Percentiles rank a stretch among this genome's conserved stretches.
These are phyloP conservation scores for Chaetodon trifasciatus DNA, from an alignment of 2,797 vertebrate species.

Conservation along the genomic window DNA sequence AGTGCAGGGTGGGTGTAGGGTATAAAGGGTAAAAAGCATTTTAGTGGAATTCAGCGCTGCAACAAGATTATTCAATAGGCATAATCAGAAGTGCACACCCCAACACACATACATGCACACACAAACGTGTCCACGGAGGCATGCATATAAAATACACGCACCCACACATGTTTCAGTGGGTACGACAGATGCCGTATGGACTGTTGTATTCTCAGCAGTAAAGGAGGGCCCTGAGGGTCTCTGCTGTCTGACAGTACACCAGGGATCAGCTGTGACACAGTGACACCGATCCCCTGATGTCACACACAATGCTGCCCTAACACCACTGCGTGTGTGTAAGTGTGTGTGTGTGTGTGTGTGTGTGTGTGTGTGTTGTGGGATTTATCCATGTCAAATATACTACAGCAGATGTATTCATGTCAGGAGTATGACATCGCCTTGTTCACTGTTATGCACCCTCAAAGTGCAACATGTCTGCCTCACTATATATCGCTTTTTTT, in stretches of 20 bases:
- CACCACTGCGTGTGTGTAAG: conserved; percentile 42
- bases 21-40: conserved; percentile 6
- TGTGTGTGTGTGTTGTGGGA: conserved; percentile 15
- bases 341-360: conserved; percentile 19
- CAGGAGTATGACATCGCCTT: not conserved
- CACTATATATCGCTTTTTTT: not conserved
- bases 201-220: conserved; percentile 80
- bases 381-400: conserved; percentile 48
- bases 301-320: conserved; percentile 64
- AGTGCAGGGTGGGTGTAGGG: not conserved
- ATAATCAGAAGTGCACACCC: conserved; percentile 26
- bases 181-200: conserved; percentile 86
- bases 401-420: conserved; percentile 44
- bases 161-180: conserved; percentile 62
- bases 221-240: conserved; percentile 79
- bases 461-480: not conserved
- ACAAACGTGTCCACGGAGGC: conserved; percentile 12
- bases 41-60: conserved; percentile 3
- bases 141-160: conserved; percentile 27
- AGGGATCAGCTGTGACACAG: conserved; percentile 84
- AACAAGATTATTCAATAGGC: not conserved
- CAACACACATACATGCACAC: conserved; percentile 9
- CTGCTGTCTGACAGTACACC: conserved; percentile 84
- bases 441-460: conserved; percentile 3
- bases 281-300: conserved; percentile 80